Conservation (phyloP, 2,888 invertebrate genomes). For the Eilema sororculum region DNA sequence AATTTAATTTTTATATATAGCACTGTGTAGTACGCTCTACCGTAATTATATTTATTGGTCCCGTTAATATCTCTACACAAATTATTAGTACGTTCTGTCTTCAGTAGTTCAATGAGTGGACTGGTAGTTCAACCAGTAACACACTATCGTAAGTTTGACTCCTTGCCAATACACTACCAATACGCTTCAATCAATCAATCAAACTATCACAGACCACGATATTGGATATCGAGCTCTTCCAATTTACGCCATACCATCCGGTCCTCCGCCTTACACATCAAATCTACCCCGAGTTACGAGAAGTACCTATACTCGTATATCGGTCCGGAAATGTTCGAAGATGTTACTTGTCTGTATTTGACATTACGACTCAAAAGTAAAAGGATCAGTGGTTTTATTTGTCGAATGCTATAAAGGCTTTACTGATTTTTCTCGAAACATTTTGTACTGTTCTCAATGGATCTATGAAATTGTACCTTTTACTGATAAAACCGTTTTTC, state of each 20-base stretch:
- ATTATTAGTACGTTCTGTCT: no score
- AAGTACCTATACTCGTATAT: conserved; percentile 48
- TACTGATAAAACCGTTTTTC: background rate
- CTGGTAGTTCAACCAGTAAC: background rate
- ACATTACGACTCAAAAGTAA: conserved; percentile 36
- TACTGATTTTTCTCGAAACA: conserved; percentile 31
- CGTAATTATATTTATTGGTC: background rate
- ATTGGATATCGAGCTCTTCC: background rate
- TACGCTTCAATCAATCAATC: background rate
- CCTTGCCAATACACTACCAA: conserved; percentile 28
- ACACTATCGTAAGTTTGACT: background rate
- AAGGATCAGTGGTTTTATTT: conserved; percentile 35
- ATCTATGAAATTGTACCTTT: background rate
- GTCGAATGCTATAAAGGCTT: conserved; percentile 21
- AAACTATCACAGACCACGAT: background rate
- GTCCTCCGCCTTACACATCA: conserved; percentile 4
- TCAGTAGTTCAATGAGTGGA: background rate
- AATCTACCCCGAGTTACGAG: background rate
- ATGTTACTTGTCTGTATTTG: conserved; percentile 45
- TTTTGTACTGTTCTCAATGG: conserved; percentile 12
- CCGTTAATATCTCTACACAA: background rate
- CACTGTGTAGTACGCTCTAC: no score
- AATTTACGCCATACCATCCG: conserved; percentile 14
- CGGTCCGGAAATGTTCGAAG: conserved; percentile 27
- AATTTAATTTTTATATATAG: no score